Percentiles rank a stretch among this genome's conserved stretches.
Evolutionary conservation across 2,888 invertebrate species (phyloP).

Genomic region (Xestoiulus laeticollis): DNA sequence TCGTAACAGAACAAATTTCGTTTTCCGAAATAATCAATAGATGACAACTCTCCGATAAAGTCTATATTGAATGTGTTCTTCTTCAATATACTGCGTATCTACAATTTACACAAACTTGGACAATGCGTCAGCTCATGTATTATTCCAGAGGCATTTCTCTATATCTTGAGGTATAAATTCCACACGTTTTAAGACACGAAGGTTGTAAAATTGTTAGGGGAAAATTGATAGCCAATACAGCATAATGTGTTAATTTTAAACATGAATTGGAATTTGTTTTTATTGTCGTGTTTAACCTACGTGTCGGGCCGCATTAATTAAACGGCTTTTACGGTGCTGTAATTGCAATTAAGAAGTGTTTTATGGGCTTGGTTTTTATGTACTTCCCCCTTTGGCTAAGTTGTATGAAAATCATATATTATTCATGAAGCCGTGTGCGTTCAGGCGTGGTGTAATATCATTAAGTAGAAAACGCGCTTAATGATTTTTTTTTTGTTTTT

Average conservation of each 20-base stretch:
- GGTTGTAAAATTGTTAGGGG: not conserved
- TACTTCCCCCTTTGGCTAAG: constrained; percentile 28
- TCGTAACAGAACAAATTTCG: no score
- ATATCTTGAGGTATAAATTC: not conserved
- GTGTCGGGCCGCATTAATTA: not conserved
- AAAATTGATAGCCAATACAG: not conserved
- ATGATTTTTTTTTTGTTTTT: not conserved
- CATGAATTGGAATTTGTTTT: constrained; percentile 3
- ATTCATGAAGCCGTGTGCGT: not conserved
- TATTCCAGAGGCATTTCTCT: not conserved
- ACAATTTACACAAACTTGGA: no score
- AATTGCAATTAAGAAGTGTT: constrained; percentile 36
- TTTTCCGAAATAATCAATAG: no score
- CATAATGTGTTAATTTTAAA: not conserved
- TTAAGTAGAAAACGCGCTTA: not conserved
- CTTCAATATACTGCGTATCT: no score
- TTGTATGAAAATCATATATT: not conserved
- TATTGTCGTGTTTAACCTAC: constrained; percentile 3
- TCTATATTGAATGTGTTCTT: no score
- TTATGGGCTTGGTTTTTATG: constrained; percentile 32
- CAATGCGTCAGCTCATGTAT: not conserved
- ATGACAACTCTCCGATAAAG: no score
- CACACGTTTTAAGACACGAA: not conserved
- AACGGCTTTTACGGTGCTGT: not conserved
- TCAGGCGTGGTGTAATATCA: constrained; percentile 22